Conservation (phyloP, 2,888 invertebrate genomes). For the Ceriagrion tenellum region DNA sequence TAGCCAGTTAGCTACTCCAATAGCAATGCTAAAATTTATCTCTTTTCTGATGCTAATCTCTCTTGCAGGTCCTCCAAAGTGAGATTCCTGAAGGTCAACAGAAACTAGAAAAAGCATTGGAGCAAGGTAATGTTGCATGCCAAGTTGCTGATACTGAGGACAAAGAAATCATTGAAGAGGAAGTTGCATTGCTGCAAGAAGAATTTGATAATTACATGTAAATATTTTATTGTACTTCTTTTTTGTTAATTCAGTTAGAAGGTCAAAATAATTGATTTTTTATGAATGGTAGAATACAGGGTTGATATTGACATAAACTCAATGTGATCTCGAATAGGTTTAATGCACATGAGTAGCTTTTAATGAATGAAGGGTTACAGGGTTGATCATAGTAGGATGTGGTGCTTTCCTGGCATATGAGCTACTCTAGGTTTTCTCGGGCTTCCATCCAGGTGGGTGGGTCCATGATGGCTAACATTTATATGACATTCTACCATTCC, state of each 20-base stretch:
- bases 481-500: too few species aligned
- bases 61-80: slow-evolving; percentile 84
- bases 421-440: too few species aligned
- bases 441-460: too few species aligned
- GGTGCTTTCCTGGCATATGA: too few species aligned
- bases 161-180: slow-evolving; percentile 94
- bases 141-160: slow-evolving; percentile 91
- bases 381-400: too few species aligned
- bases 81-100: slow-evolving; percentile 91
- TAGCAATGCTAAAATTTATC: not conserved
- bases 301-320: too few species aligned
- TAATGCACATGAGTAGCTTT: too few species aligned
- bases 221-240: slow-evolving; percentile 75
- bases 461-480: too few species aligned
- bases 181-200: slow-evolving; percentile 93
- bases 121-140: slow-evolving; percentile 92
- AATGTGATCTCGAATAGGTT: too few species aligned
- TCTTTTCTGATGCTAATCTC: not conserved
- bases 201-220: slow-evolving; percentile 92
- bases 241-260: not conserved
- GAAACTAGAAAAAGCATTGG: slow-evolving; percentile 90
- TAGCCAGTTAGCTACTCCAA: not conserved
- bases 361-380: too few species aligned
- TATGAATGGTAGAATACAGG: too few species aligned
- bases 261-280: too few species aligned